phyloP scores from a whole-genome alignment of 30 jellyfish, hydroid and myxozoan species.

The Haliclystus octoradiatus region DNA sequence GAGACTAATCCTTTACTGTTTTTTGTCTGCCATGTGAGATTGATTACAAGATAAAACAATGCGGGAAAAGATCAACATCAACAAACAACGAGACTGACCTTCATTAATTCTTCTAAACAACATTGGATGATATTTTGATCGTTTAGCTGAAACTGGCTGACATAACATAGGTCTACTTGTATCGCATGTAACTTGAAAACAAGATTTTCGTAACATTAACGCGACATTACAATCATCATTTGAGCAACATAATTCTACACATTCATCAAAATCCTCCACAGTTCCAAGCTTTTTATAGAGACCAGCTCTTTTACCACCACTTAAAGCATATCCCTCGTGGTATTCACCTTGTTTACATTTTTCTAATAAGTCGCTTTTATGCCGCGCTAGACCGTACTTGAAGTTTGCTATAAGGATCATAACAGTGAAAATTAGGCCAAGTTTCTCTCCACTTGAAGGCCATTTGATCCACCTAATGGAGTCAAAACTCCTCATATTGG shows the following conservation, averaged over 20 bases:
- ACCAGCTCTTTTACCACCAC: constrained; percentile 89
- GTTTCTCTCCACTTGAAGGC: no score
- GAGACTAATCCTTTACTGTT: no score
- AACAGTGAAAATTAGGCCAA: no score
- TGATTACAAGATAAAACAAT: no score
- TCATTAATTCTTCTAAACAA: constrained; percentile 54
- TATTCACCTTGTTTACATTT: constrained; percentile 40
- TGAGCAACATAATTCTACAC: constrained; percentile 67
- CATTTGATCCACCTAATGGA: no score
- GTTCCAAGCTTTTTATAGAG: constrained; percentile 50
- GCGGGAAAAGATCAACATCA: no score
- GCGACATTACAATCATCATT: constrained; percentile 55
- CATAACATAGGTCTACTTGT: constrained; percentile 49
- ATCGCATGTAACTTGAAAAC: constrained; percentile 72
- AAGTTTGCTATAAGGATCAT: no score
- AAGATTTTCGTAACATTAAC: constrained; percentile 41
- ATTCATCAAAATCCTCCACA: constrained; percentile 54
- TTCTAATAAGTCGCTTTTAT: background rate
- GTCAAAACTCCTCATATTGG: no score
- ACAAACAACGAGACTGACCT: no score
- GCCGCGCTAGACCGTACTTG: background rate
- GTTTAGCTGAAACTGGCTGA: constrained; percentile 45
- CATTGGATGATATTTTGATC: constrained; percentile 70
- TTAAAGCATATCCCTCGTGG: constrained; percentile 60
- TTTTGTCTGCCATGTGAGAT: no score